These are phyloP conservation scores for Bradypus variegatus DNA, from an alignment of 2,797 vertebrate species.

Conservation along the genomic window DNA sequence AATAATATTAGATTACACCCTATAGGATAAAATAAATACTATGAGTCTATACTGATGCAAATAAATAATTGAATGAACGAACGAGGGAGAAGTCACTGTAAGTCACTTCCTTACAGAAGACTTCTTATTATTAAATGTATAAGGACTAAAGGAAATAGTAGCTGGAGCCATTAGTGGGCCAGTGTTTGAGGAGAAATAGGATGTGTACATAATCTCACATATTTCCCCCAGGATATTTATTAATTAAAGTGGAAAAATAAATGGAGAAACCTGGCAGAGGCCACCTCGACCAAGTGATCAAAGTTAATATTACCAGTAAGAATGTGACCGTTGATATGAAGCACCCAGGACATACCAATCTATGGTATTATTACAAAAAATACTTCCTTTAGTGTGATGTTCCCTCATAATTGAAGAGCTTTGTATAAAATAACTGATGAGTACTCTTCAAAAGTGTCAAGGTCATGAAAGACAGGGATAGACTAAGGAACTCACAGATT, in stretches of 20 bases:
- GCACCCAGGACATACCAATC: background rate
- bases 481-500: too few species aligned
- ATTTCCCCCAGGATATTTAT: background rate
- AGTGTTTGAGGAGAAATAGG: background rate
- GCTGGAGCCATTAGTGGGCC: background rate
- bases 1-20: too few species aligned
- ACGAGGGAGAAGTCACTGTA: too few species aligned
- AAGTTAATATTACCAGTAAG: background rate
- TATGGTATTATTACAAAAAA: background rate
- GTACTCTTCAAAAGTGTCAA: background rate
- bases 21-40: too few species aligned
- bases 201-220: background rate
- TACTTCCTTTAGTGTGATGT: background rate
- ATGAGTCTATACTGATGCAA: too few species aligned
- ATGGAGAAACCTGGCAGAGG: background rate
- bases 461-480: too few species aligned
- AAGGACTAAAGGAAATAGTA: background rate
- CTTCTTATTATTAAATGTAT: background rate
- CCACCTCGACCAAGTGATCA: background rate
- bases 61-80: too few species aligned
- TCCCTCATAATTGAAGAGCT: background rate
- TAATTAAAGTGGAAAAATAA: background rate
- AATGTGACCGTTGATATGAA: background rate
- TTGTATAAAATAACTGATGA: background rate
- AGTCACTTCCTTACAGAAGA: too few species aligned